Conservation (phyloP, 2,888 invertebrate species). For the Trachelus troglodyta region DNA sequence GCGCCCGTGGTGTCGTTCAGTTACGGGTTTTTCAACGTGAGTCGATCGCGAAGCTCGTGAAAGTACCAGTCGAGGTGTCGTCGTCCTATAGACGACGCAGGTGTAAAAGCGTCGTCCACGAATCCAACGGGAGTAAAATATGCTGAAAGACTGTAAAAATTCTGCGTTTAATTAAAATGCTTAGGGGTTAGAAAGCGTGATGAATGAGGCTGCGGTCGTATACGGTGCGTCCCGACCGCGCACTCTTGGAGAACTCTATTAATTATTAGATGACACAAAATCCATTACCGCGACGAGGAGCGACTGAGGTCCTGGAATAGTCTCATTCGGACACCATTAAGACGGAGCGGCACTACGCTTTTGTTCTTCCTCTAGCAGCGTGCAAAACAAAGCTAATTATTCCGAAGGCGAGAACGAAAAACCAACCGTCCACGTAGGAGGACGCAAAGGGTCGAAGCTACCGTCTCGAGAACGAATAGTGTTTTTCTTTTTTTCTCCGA, state of each 20-base stretch:
- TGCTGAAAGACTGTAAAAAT: constrained; percentile 41
- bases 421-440: not conserved
- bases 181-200: constrained; percentile 65
- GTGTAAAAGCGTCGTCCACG: not conserved
- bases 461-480: not conserved
- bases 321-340: constrained; percentile 46
- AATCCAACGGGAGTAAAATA: not conserved
- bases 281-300: constrained; percentile 60
- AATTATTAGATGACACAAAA: constrained; percentile 65
- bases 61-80: not conserved
- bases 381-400: constrained; percentile 61
- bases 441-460: not conserved
- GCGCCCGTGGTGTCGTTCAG: not conserved
- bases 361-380: constrained; percentile 24
- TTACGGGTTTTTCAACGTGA: not conserved
- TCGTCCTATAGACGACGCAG: not conserved
- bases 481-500: not conserved
- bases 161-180: constrained; percentile 64
- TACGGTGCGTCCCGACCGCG: constrained; percentile 32
- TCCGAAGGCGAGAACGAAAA: constrained; percentile 27
- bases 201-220: constrained; percentile 57
- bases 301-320: constrained; percentile 47
- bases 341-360: constrained; percentile 8
- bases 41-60: not conserved
- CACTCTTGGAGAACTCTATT: constrained; percentile 58